Base-by-base conservation (phyloP, 2,888 invertebrate species). In the Lithodes maja region DNA sequence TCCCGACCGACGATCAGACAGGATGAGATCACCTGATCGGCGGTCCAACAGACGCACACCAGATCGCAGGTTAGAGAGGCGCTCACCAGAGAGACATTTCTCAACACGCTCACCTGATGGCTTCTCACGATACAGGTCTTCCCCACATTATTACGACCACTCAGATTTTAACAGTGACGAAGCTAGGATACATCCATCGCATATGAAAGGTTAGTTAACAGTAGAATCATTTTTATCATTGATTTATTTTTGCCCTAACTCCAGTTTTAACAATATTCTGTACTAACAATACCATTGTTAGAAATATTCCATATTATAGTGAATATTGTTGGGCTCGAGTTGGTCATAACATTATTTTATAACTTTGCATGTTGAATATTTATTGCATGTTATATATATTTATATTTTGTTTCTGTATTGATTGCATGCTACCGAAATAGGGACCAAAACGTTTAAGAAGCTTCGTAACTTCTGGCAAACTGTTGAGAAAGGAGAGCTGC, bases 41-140 rank as follows among this genome's bases (percentile, higher is more conserved):
- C 85, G 83, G 33, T 74, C 69, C 9, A 79, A 85, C 49, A 55
- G 87, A 5, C 79, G 75, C 1, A 87, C 87, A 5, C 87, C 90
- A 9, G 90, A 90, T 33, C 84, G 87, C 7, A 81, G 87, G 17
- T 88, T 83, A 78, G 87, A 88, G 33, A 86, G 87, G 49, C 78
- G 85, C 1, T 90, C 90, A 33, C 90, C 90, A 17, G 90, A 90
- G 7, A 84, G 90, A 52, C 85, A 77, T 71, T 90, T 77, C 83
- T 61, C 61, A 61, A 83, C 83, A 1, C 82, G 88, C 54, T 90
- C 90, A 5, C 90, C 90, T 17, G 90, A 90, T 83, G 88, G 90
- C 71, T 88, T 85, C 75, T 68, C 75, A 3, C 53, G 86, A 17
- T 79, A 83, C 54, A 83, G 86, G 54, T 75, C 86, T 83, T 85